Evolutionary conservation across 2,113 vertebrate species (phyloP), one percentile per base, ranked within the genome.

Genomic region (Dolichotis patagonum): DNA sequence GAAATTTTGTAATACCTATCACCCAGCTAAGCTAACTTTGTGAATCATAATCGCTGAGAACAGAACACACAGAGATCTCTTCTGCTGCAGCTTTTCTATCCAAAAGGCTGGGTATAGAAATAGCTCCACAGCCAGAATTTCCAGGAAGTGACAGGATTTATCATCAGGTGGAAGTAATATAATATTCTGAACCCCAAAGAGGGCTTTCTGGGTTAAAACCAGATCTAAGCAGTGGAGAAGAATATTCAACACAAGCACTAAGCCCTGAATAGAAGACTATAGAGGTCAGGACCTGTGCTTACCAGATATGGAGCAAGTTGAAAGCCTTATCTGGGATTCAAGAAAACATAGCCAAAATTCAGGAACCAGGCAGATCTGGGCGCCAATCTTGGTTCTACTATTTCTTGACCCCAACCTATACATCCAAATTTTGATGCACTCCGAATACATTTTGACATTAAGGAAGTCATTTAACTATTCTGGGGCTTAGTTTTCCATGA

Each of bases 1-100:
- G 46, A 82, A 73, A 90, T 78, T 91, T 75, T 90, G 38, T 28
- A 92, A 2, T 95, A 24, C 88, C 85, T 90, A 35, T 92, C 28
- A 8, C 19, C 28, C 82, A 14, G 1, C 8, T 81, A 93, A 97
- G 38, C 19, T 65, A 95, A 41, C 30, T 81, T 3, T 69, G 19
- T 81, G n/a, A 56, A 87, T 85, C 75, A 54, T 69, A 69, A 94
- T 32, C 14, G 73, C 84, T 85, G 38, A 94, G 49, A 88, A 38
- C 41, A 95, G 43, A 88, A 4, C 5, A 73, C 62, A 35, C 20
- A 77, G 26, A 28, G 16, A 91, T 73, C 90, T 85, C 0, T 65
- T 88, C 52, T 96, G 20, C 2, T 65, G 10, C 3, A 65, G 26
- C n/a, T 11, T 67, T 94, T 93, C 56, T 81, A 9, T 73, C 3